A percentile compares a stretch with the other conserved stretches of the same genome.
Evolutionary conservation across 2,113 vertebrate species (phyloP).

Genomic region (Tachysurus fulvidraco): DNA sequence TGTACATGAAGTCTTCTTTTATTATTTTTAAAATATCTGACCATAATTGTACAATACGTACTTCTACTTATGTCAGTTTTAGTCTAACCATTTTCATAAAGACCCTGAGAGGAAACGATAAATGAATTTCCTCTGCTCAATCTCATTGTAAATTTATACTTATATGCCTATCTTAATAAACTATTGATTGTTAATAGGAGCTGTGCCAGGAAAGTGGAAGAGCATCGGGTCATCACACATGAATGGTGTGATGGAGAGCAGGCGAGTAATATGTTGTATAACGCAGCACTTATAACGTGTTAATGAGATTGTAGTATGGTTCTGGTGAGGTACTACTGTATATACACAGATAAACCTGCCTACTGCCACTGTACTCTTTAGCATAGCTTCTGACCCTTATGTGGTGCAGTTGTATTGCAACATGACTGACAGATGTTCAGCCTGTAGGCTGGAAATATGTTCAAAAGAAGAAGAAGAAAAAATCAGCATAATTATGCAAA

Average conservation of each 20-base stretch:
- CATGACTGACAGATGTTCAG: background rate
- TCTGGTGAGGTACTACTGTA: background rate
- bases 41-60: background rate
- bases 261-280: background rate
- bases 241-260: background rate
- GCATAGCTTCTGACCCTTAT: background rate
- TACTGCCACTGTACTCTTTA: background rate
- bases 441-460: background rate
- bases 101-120: background rate
- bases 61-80: background rate
- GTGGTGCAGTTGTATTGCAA: background rate
- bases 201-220: background rate
- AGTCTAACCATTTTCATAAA: constrained; percentile 5
- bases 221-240: background rate
- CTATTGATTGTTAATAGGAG: background rate
- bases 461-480: too few relatives aligned
- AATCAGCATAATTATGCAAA: background rate
- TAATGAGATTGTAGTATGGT: background rate
- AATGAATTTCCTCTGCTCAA: background rate
- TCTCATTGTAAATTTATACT: background rate
- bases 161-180: background rate
- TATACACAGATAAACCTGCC: background rate
- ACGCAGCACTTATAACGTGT: background rate
- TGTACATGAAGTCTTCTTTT: background rate
- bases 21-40: background rate